Evolutionary conservation across 37 sponge, comb jelly and placozoan species (phyloP), one percentile per base, ranked within the genome.

Genomic region (Axinella damicornis): DNA sequence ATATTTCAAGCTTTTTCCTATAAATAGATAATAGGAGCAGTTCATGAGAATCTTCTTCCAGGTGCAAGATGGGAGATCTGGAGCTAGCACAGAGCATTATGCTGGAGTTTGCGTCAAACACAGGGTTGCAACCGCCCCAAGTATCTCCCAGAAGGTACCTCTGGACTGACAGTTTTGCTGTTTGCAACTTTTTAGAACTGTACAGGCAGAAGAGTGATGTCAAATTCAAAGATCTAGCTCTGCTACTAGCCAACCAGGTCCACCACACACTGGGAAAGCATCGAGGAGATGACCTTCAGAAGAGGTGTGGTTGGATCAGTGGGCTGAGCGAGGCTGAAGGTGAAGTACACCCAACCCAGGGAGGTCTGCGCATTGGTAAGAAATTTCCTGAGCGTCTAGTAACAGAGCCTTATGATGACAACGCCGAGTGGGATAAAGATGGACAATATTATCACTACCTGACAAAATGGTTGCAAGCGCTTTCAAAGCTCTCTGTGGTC

Each of bases 401-500:
- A 27, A 27, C 32, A 14, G 73, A 72, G 28, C 2, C 46, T 27
- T 35, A 22, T 38, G 73, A 72, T 34, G 73, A 72, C 12, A 38
- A 72, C 16, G 73, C 32, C 25, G 73, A 72, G 24, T 72, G 73
- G 73, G 73, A 72, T 19, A 32, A 38, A 72, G 73, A 72, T 1
- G 73, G 73, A 2, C 73, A 72, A 21, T 72, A 72, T 20, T 72
- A 20, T 34, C 73, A 72, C 24, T 72, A 72, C 52, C 73, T 72
- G 32, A 72, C 73, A 46, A 72, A 72, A 37, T 72, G 73, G 73
- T 37, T 72, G 73, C 73, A 72, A 37, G 73, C 73, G 52, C n/a
- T 72, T 28, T 36, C 37, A 17, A 33, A 34, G 52, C 46, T 72
- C 12, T 72, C 73, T 16, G 73, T 28, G 28, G 35, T 12, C 11